Conservation (phyloP, 2,113 vertebrate species). For the Prionailurus bengalensis region DNA sequence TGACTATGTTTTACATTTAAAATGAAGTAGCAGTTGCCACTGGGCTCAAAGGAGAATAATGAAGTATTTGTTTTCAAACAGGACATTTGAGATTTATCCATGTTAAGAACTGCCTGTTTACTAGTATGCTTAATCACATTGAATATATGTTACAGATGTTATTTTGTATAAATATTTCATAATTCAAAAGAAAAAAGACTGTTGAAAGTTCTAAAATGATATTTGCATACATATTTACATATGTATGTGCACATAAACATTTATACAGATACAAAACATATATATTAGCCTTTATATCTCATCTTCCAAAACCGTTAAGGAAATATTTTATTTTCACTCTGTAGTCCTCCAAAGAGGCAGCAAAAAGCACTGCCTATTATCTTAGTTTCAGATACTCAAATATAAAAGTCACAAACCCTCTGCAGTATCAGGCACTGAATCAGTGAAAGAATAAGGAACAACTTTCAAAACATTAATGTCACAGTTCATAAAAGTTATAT, state of each 20-base stretch:
- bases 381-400: slow-evolving; percentile 28
- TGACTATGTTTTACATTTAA: neutral
- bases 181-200: neutral
- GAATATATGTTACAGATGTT: neutral
- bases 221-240: neutral
- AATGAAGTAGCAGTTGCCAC: neutral
- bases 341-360: neutral
- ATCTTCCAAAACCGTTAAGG: neutral
- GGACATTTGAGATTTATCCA: neutral
- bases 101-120: neutral
- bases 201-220: neutral
- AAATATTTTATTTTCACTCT: neutral
- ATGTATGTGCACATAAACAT: neutral
- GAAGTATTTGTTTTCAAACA: neutral
- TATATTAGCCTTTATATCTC: neutral
- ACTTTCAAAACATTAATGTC: slow-evolving; percentile 45
- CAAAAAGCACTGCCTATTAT: neutral
- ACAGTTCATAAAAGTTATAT: slow-evolving; percentile 35
- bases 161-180: slow-evolving; percentile 27
- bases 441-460: slow-evolving; percentile 25
- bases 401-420: slow-evolving; percentile 46
- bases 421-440: neutral
- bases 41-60: neutral
- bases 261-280: neutral
- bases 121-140: neutral